phyloP scores from a whole-genome alignment of 2,888 invertebrate species.

The Apantesis nais region DNA sequence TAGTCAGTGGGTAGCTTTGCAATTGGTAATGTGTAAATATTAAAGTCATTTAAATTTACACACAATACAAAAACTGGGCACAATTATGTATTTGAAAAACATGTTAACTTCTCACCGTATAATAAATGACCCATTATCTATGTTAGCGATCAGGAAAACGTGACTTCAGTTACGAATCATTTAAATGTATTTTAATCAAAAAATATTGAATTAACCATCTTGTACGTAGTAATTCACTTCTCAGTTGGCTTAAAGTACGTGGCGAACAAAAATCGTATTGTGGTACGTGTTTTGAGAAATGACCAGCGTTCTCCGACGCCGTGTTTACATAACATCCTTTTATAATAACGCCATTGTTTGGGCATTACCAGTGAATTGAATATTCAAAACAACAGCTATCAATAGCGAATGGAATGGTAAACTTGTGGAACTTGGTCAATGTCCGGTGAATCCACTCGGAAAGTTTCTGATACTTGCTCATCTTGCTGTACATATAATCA shows the following conservation, averaged over 20 bases:
- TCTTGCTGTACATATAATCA: constrained; percentile 25
- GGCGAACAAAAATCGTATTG: constrained; percentile 49
- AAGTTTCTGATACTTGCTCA: constrained; percentile 51
- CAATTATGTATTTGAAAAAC: constrained; percentile 9
- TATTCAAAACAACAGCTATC: constrained; percentile 66
- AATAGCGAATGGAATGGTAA: constrained; percentile 54
- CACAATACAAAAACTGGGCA: constrained; percentile 16
- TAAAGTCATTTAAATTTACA: constrained; percentile 11
- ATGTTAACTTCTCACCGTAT: constrained; percentile 22
- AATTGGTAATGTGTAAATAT: constrained; percentile 17
- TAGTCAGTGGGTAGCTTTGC: constrained; percentile 2
- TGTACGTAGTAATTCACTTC: constrained; percentile 31
- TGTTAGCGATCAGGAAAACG: constrained; percentile 20
- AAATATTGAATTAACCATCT: constrained; percentile 25
- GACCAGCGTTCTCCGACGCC: constrained; percentile 44
- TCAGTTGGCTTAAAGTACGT: constrained; percentile 31
- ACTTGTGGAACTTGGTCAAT: constrained; percentile 66
- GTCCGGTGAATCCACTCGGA: constrained; percentile 69
- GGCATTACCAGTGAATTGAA: constrained; percentile 50
- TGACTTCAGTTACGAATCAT: constrained; percentile 13
- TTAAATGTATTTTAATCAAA: constrained; percentile 20
- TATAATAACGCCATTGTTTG: constrained; percentile 71
- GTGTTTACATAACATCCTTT: constrained; percentile 75
- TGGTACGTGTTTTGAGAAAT: constrained; percentile 62
- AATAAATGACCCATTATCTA: constrained; percentile 21